Evolutionary conservation across 1,140 invertebrate species (phyloP), one percentile per base, ranked within the genome.

Genomic region (Tetragonula clypearis): DNA sequence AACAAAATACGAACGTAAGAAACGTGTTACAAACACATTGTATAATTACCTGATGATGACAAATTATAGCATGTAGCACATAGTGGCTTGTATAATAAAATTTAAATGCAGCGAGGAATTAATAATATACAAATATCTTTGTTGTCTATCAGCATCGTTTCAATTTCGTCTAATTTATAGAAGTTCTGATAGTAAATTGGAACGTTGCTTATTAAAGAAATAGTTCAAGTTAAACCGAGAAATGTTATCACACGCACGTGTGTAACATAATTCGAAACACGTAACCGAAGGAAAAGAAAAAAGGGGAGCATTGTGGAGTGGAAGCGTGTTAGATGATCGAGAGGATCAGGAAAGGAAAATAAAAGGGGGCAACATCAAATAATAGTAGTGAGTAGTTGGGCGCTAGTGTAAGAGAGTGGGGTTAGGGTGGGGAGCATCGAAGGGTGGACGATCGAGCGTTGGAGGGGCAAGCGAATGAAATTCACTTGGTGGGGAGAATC

Each of bases 361-460:
- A 26, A 75, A 75, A 75, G 73, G 23, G 17, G 15, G 35, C n/a
- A 49, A 77, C 14, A 41, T 14, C 5, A 41, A 53, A 53, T 41
- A 75, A 75, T 75, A 30, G 41, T 75, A 30, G 41, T 49, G 41
- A 49, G 41, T 49, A 49, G 41, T 8, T 8, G 6, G 41, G 6
- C 0, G n/a, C 4, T 30, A 11, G n/a, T n/a, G 23, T 9, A 72
- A 1, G 23, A 76, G 19, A 76, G 55, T n/a, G 21, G 1, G 74
- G 23, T 35, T 12, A 19, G n/a, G 23, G 35, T 21, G 9, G 77
- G 60, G 65, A 21, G 26, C 26, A 75, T 80, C 58, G 72, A 68
- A 77, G 88, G 78, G 82, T 68, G 78, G 66, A 73, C 41, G 35
- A 84, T 82, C 66, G 85, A 82, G 77, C 86, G 82, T 71, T 75